Conservation (phyloP, 2,888 invertebrate species). For the Amiota communis region DNA sequence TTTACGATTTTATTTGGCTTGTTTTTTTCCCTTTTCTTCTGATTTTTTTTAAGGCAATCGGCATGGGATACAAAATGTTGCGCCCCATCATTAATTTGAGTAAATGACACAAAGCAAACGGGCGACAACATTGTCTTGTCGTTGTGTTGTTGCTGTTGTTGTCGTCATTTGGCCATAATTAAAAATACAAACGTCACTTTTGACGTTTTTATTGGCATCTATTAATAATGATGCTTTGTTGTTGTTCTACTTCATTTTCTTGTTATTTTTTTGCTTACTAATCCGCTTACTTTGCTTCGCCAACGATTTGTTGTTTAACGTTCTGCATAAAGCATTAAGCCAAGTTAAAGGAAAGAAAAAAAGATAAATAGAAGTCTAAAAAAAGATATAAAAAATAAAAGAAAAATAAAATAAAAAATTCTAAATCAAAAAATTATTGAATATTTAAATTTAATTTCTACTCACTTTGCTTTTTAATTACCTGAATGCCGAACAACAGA, state of each 20-base stretch:
- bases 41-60: neutral
- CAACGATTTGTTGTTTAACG: constrained; percentile 46
- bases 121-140: neutral
- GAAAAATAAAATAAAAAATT: neutral
- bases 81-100: constrained; percentile 30
- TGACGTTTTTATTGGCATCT: constrained; percentile 37
- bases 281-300: constrained; percentile 34
- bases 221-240: constrained; percentile 22
- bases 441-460: constrained; percentile 37
- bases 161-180: constrained; percentile 47
- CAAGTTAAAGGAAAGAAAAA: constrained; percentile 16
- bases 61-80: neutral
- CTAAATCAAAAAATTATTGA: constrained; percentile 16
- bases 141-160: too few relatives aligned
- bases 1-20: neutral
- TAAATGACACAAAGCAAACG: constrained; percentile 50
- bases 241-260: neutral
- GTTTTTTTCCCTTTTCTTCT: neutral
- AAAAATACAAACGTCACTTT: constrained; percentile 59
- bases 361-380: neutral
- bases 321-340: constrained; percentile 33
- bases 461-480: constrained; percentile 59
- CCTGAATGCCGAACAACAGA: constrained; percentile 43
- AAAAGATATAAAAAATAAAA: neutral
- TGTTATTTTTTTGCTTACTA: constrained; percentile 3